Evolutionary conservation across 2,797 vertebrate genomes (phyloP).

Genomic region (Babyrousa celebensis): DNA sequence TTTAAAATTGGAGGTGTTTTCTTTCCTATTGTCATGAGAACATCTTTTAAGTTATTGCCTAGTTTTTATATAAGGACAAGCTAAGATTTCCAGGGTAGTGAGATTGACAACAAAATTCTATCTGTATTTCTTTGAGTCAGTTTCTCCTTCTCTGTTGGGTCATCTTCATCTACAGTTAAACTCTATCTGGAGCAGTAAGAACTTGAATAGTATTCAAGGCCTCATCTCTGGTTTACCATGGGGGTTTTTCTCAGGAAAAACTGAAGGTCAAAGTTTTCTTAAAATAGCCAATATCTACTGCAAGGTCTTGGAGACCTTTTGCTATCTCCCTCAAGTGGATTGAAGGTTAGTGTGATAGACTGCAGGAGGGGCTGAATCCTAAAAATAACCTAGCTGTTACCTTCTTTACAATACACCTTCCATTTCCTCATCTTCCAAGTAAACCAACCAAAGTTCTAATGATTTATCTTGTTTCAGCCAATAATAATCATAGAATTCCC

Average conservation of each 20-base stretch:
- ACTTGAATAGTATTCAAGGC: neutral
- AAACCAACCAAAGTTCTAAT: neutral
- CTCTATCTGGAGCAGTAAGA: neutral
- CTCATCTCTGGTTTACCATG: neutral
- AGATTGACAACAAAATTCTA: neutral
- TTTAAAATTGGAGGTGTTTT: neutral
- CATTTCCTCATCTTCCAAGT: neutral
- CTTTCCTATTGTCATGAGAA: neutral
- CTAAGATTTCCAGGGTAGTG: neutral
- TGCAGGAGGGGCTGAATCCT: neutral
- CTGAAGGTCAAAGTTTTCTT: neutral
- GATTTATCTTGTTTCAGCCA: neutral
- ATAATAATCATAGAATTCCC: neutral
- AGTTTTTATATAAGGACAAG: neutral
- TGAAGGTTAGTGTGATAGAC: neutral
- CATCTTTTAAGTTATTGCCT: constrained; percentile 24
- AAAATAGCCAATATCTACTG: neutral
- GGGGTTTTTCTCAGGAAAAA: neutral
- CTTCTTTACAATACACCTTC: neutral
- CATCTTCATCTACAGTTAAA: constrained; percentile 5
- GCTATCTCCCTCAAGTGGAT: neutral
- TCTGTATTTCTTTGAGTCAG: neutral
- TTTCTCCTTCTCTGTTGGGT: constrained; percentile 19
- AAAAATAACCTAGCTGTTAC: neutral
- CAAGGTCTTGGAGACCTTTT: neutral